A percentile compares a stretch with the other conserved stretches of the same genome.
Conservation (phyloP, 1,140 invertebrate genomes). For the Bombus affinis region DNA sequence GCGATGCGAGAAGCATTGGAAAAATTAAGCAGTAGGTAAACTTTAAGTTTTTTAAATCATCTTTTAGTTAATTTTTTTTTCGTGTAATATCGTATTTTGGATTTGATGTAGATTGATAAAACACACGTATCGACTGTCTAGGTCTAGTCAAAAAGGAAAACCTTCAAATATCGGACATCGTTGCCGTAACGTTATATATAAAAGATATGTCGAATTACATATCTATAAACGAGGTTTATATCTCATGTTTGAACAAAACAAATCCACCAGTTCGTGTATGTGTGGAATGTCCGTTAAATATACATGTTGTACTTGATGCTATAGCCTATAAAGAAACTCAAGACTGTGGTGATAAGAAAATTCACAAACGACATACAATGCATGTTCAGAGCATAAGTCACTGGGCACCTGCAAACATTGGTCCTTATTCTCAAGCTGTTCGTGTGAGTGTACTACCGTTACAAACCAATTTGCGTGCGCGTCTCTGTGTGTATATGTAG, state of each 20-base stretch:
- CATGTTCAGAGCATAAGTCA: constrained; percentile 97
- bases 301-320: constrained; percentile 91
- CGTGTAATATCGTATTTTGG: neutral
- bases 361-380: constrained; percentile 87
- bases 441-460: constrained; percentile 83
- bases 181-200: constrained; percentile 92
- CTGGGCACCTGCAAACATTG: constrained; percentile 98
- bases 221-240: constrained; percentile 90
- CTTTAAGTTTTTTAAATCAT: constrained; percentile 66
- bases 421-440: constrained; percentile 96
- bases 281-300: constrained; percentile 90
- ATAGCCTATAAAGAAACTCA: constrained; percentile 85
- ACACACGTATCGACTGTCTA: constrained; percentile 65
- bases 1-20: constrained; percentile 87
- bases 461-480: constrained; percentile 48
- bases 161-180: constrained; percentile 87
- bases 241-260: constrained; percentile 87
- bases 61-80: constrained; percentile 35
- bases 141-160: constrained; percentile 84
- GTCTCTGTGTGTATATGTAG: constrained; percentile 44
- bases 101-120: neutral
- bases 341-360: constrained; percentile 75
- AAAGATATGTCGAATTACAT: constrained; percentile 91
- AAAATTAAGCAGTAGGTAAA: constrained; percentile 91
- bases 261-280: constrained; percentile 95